Percentiles rank a stretch among this genome's conserved stretches.
phyloP scores from a whole-genome alignment of 2,797 vertebrate species.

The Epinephelus awoara region DNA sequence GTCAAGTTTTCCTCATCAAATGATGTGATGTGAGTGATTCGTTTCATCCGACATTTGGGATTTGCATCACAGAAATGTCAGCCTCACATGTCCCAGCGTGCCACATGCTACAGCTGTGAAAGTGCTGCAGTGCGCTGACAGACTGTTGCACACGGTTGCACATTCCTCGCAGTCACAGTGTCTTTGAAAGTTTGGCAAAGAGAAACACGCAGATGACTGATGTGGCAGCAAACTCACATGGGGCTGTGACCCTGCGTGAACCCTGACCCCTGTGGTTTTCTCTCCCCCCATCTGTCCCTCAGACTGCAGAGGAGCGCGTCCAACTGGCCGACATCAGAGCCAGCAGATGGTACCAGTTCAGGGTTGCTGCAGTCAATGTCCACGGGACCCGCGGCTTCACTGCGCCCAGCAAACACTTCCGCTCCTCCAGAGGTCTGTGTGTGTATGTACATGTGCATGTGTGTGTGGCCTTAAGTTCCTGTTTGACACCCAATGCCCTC shows the following conservation, averaged over 20 bases:
- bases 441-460: constrained; percentile 50
- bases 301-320: constrained; percentile 93
- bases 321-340: constrained; percentile 91
- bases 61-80: constrained; percentile 38
- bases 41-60: constrained; percentile 48
- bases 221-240: constrained; percentile 74
- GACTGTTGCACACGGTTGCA: constrained; percentile 60
- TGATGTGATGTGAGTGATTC: neutral
- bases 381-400: constrained; percentile 98
- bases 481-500: constrained; percentile 71
- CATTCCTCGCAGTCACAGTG: constrained; percentile 78
- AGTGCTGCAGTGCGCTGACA: constrained; percentile 55
- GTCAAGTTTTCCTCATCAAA: neutral
- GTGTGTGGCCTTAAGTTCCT: constrained; percentile 77
- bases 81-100: constrained; percentile 50
- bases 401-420: constrained; percentile 97
- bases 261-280: constrained; percentile 80
- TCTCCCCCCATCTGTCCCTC: constrained; percentile 80
- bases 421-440: constrained; percentile 93
- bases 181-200: constrained; percentile 79
- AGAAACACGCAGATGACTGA: constrained; percentile 81
- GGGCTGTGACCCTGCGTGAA: constrained; percentile 77
- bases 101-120: constrained; percentile 71
- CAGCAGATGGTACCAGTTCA: constrained; percentile 98
- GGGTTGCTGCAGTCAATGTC: constrained; percentile 94